phyloP scores from a whole-genome alignment of 1,140 invertebrate genomes.

The Coptotermes formosanus region DNA sequence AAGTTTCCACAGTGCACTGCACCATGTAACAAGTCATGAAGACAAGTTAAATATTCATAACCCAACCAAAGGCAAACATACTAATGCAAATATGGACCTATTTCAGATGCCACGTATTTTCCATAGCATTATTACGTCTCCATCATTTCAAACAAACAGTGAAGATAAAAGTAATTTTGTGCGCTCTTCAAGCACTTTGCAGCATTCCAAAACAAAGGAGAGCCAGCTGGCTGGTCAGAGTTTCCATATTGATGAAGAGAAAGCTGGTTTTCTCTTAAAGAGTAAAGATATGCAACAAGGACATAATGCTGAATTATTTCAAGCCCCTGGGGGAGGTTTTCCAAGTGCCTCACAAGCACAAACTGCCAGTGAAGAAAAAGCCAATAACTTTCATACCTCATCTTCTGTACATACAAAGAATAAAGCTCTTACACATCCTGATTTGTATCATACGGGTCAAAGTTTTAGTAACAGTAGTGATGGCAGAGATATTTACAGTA shows the following conservation, averaged over 20 bases:
- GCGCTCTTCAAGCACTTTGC: neutral
- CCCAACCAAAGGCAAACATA: neutral
- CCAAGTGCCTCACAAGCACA: conserved; percentile 13
- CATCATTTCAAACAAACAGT: neutral
- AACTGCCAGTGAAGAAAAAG: neutral
- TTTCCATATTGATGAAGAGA: neutral
- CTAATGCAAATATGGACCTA: neutral
- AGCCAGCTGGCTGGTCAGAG: neutral
- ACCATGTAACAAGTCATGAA: neutral
- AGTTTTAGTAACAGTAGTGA: neutral
- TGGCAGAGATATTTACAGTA: neutral
- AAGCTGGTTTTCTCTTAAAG: neutral
- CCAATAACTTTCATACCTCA: neutral
- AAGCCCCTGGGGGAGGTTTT: neutral
- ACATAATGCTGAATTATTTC: neutral
- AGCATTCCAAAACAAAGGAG: neutral
- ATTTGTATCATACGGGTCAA: neutral
- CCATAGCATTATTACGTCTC: neutral
- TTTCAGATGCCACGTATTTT: conserved; percentile 8
- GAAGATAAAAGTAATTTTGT: neutral
- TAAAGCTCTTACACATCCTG: neutral
- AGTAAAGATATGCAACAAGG: neutral
- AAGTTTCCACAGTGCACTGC: neutral
- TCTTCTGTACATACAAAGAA: neutral
- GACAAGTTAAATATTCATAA: neutral